Percentiles rank a stretch among this genome's conserved stretches.
These are phyloP conservation scores for Troglohyphantes excavatus DNA, from an alignment of 2,888 invertebrate genomes.

Conservation along the genomic window DNA sequence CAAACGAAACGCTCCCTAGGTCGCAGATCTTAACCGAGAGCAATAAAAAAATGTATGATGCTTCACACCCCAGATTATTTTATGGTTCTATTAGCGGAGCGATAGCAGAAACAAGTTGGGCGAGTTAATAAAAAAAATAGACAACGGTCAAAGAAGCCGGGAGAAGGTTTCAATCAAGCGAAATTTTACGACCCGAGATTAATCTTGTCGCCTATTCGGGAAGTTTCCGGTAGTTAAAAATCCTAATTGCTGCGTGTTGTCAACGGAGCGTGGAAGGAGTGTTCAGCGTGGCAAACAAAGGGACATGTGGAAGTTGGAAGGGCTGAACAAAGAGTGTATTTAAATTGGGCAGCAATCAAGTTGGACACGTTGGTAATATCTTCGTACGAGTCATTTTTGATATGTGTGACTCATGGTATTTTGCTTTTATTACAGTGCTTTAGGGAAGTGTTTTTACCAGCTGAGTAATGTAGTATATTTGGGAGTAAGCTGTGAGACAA, in stretches of 20 bases:
- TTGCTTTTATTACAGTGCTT: too few relatives aligned
- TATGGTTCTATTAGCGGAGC: too few relatives aligned
- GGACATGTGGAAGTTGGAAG: not conserved
- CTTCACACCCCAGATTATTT: too few relatives aligned
- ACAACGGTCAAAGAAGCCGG: not conserved
- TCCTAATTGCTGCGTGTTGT: not conserved
- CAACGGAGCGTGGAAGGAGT: not conserved
- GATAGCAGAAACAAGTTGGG: not conserved
- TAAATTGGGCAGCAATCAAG: not conserved
- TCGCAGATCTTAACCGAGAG: too few relatives aligned
- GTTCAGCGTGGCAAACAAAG: not conserved
- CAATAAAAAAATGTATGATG: too few relatives aligned
- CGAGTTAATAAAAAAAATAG: not conserved
- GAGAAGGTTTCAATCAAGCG: constrained; percentile 11
- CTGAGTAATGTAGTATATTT: too few relatives aligned
- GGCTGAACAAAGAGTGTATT: constrained; percentile 8
- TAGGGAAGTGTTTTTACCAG: too few relatives aligned
- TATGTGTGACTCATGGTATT: not conserved
- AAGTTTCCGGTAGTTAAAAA: constrained; percentile 29
- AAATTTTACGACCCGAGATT: constrained; percentile 27
- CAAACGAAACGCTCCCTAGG: too few relatives aligned
- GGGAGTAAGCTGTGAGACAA: too few relatives aligned
- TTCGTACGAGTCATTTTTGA: not conserved
- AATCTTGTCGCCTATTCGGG: not conserved
- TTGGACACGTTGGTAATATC: not conserved